phyloP scores from a whole-genome alignment of 2,888 invertebrate species.

The Branchipolynoe longqiensis region DNA sequence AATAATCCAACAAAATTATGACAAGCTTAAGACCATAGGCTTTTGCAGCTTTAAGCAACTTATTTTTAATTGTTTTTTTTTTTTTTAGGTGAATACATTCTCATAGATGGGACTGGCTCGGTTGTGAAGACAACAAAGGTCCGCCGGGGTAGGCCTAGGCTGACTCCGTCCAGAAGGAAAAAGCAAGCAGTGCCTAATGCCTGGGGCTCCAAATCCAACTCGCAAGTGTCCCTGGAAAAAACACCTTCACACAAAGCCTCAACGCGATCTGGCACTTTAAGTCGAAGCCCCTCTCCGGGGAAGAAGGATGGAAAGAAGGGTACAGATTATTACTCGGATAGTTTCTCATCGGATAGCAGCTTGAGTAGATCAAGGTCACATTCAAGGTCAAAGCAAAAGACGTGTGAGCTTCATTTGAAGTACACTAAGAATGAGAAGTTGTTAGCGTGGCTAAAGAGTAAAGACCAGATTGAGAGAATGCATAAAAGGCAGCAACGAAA shows the following conservation, averaged over 20 bases:
- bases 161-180: conserved; percentile 1
- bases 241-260: neutral
- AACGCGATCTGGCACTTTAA: neutral
- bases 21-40: neutral
- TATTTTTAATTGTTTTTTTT: neutral
- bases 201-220: conserved; percentile 31
- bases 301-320: neutral
- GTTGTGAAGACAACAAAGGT: neutral
- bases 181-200: neutral
- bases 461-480: conserved; percentile 56
- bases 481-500: conserved; percentile 53
- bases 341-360: conserved; percentile 13
- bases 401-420: conserved; percentile 5
- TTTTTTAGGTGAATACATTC: conserved; percentile 21
- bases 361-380: conserved; percentile 1
- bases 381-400: conserved; percentile 21
- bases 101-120: conserved; percentile 35
- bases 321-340: conserved; percentile 5
- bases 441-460: conserved; percentile 59
- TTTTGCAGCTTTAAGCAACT: neutral
- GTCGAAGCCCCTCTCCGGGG: neutral
- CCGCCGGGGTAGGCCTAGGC: neutral
- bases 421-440: conserved; percentile 55
- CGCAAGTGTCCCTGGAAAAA: neutral
- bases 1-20: neutral